Conservation (phyloP, 1,140 invertebrate genomes). For the Diorhabda carinulata region DNA sequence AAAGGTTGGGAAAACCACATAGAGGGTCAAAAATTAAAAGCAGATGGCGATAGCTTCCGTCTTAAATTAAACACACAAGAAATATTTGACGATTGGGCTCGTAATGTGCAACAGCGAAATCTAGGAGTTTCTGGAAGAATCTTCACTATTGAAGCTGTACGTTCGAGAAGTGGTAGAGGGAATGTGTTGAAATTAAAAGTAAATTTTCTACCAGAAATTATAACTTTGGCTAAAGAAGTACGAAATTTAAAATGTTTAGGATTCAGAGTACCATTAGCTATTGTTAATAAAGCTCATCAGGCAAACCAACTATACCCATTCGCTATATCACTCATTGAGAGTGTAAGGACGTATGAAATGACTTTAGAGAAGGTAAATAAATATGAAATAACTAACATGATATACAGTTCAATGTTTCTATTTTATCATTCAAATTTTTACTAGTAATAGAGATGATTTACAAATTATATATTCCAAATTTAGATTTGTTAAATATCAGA, state of each 20-base stretch:
- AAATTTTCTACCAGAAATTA: constrained; percentile 98
- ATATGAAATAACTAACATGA: no score
- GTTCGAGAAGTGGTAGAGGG: constrained; percentile 77
- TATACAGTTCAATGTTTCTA: no score
- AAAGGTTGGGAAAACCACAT: constrained; percentile 99
- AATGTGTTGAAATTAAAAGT: constrained; percentile 91
- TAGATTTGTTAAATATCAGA: no score
- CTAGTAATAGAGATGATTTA: no score
- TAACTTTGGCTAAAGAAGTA: constrained; percentile 97
- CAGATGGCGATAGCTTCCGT: constrained; percentile 95
- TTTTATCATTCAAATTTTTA: no score
- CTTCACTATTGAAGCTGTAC: constrained; percentile 87
- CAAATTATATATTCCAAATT: no score
- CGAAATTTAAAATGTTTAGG: constrained; percentile 94
- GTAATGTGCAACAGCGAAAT: constrained; percentile 92
- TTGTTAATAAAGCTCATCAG: constrained; percentile 98
- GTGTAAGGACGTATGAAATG: constrained; percentile 93
- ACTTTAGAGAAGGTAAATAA: constrained; percentile 87
- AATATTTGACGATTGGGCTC: constrained; percentile 97
- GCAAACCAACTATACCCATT: constrained; percentile 98
- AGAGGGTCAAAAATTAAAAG: constrained; percentile 97
- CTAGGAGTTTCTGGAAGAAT: constrained; percentile 90
- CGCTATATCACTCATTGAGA: constrained; percentile 97
- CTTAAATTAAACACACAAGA: constrained; percentile 92
- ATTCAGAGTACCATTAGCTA: constrained; percentile 93